These are phyloP conservation scores for Pollenia amentaria DNA, from an alignment of 2,888 invertebrate genomes.

Conservation along the genomic window DNA sequence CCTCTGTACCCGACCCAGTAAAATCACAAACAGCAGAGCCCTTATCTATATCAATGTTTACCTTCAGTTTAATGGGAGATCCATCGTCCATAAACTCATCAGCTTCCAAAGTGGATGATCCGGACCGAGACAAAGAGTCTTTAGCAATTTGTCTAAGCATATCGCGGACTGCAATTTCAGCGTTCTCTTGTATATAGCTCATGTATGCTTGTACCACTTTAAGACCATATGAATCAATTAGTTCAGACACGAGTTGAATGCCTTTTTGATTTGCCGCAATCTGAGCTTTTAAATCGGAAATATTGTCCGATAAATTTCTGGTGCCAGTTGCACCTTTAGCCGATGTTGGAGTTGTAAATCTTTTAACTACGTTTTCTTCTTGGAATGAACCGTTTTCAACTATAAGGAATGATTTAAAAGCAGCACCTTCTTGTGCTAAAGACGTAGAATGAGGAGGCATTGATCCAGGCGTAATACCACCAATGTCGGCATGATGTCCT, in stretches of 20 bases:
- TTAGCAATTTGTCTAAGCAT: constrained; percentile 91
- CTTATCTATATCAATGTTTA: constrained; percentile 90
- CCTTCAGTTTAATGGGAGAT: constrained; percentile 91
- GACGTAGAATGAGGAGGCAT: constrained; percentile 98
- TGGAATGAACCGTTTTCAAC: constrained; percentile 92
- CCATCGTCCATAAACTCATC: constrained; percentile 98
- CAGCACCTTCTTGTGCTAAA: constrained; percentile 95
- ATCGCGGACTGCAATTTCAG: constrained; percentile 96
- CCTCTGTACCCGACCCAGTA: constrained; percentile 94
- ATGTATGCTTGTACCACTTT: constrained; percentile 98
- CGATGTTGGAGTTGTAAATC: constrained; percentile 87
- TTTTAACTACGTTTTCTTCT: constrained; percentile 89
- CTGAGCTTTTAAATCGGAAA: constrained; percentile 98
- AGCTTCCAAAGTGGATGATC: constrained; percentile 88
- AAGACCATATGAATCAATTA: constrained; percentile 95
- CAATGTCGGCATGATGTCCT: constrained; percentile 99
- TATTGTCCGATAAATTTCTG: constrained; percentile 95
- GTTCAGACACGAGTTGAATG: constrained; percentile 92
- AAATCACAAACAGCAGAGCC: constrained; percentile 94
- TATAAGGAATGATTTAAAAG: constrained; percentile 96
- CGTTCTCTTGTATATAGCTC: constrained; percentile 97
- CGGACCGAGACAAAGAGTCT: constrained; percentile 86
- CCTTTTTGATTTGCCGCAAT: constrained; percentile 98
- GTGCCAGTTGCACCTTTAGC: constrained; percentile 90
- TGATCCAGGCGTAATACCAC: constrained; percentile 94